Conservation (phyloP, 2,797 vertebrate species). For the Rhadinocentrus ornatus region DNA sequence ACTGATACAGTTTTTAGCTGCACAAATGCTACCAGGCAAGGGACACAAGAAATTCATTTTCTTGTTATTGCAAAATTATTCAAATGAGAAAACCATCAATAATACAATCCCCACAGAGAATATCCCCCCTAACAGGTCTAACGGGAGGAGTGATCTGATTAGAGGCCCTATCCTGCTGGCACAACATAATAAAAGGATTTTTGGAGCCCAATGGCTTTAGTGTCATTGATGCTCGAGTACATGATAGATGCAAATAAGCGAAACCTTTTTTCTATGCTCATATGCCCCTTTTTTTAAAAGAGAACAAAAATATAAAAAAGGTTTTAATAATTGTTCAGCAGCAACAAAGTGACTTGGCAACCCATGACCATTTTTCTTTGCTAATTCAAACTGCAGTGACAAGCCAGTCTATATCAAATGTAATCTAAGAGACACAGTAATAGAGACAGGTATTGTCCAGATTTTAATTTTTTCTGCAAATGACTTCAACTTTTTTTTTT, state of each 20-base stretch:
- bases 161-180: slow-evolving; percentile 48
- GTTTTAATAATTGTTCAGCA: slow-evolving; percentile 31
- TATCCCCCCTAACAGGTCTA: slow-evolving; percentile 68
- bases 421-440: slow-evolving; percentile 81
- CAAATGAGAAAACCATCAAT: slow-evolving; percentile 79
- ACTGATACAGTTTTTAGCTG: slow-evolving; percentile 61
- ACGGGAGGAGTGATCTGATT: slow-evolving; percentile 66
- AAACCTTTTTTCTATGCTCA: slow-evolving; percentile 18
- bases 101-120: slow-evolving; percentile 74
- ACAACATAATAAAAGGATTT: slow-evolving; percentile 63
- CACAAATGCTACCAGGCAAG: slow-evolving; percentile 51
- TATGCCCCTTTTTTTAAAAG: not conserved
- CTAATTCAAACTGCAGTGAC: slow-evolving; percentile 62
- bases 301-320: not conserved
- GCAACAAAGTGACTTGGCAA: slow-evolving; percentile 47
- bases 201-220: slow-evolving; percentile 38
- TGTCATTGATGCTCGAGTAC: slow-evolving; percentile 51
- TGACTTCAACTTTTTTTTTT: slow-evolving; percentile 71
- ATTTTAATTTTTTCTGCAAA: slow-evolving; percentile 76
- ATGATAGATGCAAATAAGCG: slow-evolving; percentile 38
- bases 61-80: slow-evolving; percentile 79
- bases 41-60: slow-evolving; percentile 72
- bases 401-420: slow-evolving; percentile 77
- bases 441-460: slow-evolving; percentile 71
- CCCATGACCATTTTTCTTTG: slow-evolving; percentile 28